These are phyloP conservation scores for Dysmachus trigonus DNA, from an alignment of 2,888 invertebrate species.

Conservation along the genomic window DNA sequence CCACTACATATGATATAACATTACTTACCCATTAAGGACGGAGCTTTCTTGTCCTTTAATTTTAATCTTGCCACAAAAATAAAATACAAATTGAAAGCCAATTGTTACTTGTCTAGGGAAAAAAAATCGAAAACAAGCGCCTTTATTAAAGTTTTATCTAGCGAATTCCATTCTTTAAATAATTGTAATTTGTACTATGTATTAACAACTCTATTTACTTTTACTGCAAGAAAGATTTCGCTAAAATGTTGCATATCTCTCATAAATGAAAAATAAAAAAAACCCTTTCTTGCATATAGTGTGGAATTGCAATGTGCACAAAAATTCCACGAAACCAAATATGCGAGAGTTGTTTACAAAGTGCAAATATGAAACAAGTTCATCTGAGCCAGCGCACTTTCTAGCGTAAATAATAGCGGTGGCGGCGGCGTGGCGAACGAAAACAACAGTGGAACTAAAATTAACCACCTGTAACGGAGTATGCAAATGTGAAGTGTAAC, in stretches of 20 bases:
- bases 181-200: too few species aligned
- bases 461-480: conserved; percentile 19
- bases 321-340: background rate
- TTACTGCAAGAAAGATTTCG: background rate
- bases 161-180: too few species aligned
- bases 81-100: too few species aligned
- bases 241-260: background rate
- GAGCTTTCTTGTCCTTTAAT: too few species aligned
- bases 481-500: background rate
- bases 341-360: conserved; percentile 8
- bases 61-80: too few species aligned
- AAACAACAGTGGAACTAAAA: conserved; percentile 29
- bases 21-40: too few species aligned
- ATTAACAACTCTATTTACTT: background rate
- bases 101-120: too few species aligned
- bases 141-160: too few species aligned
- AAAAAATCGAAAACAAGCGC: too few species aligned
- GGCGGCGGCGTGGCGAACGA: background rate
- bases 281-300: background rate
- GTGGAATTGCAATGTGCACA: background rate
- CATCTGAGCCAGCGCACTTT: background rate
- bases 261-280: background rate
- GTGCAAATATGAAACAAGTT: background rate
- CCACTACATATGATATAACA: too few species aligned
- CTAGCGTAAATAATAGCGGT: conserved; percentile 17